Conservation (phyloP, 2,797 vertebrate species). For the Borostomias antarcticus region DNA sequence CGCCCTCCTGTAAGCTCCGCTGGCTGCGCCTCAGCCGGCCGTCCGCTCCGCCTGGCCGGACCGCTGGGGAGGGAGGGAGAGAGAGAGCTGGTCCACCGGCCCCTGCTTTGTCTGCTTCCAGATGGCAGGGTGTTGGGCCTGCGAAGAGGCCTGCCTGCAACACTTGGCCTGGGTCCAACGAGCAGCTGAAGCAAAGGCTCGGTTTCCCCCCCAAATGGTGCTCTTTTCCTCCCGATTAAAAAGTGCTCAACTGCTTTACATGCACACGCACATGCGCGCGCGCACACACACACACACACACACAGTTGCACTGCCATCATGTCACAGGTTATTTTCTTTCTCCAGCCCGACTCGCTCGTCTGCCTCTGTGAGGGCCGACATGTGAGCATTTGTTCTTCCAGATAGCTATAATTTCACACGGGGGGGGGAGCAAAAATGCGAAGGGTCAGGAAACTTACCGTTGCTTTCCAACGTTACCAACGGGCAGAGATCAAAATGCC, state of each 20-base stretch:
- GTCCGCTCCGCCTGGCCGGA: slow-evolving; percentile 38
- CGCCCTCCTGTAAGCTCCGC: background rate
- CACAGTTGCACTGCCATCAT: slow-evolving; percentile 1
- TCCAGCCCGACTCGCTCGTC: background rate
- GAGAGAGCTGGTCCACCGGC: slow-evolving; percentile 18
- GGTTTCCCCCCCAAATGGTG: slow-evolving; percentile 53
- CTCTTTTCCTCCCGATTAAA: slow-evolving; percentile 66
- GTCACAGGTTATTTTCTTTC: slow-evolving; percentile 9
- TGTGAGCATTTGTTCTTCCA: slow-evolving; percentile 37
- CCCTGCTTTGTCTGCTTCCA: slow-evolving; percentile 60
- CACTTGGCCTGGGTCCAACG: slow-evolving; percentile 66
- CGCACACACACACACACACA: slow-evolving; percentile 37
- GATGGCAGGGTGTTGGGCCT: slow-evolving; percentile 56
- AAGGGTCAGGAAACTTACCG: too few species aligned
- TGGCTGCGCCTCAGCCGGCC: background rate
- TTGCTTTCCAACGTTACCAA: too few species aligned
- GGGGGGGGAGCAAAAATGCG: too few species aligned
- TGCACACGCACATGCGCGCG: slow-evolving; percentile 51
- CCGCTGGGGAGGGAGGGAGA: background rate
- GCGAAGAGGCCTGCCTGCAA: slow-evolving; percentile 47
- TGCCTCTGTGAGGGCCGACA: slow-evolving; percentile 25
- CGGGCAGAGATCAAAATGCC: too few species aligned
- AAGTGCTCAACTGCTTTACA: slow-evolving; percentile 59
- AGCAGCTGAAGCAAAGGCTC: slow-evolving; percentile 58
- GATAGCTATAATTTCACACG: slow-evolving; percentile 55